Conservation (phyloP, 1,140 invertebrate genomes). For the Ditylenchus dipsaci region DNA sequence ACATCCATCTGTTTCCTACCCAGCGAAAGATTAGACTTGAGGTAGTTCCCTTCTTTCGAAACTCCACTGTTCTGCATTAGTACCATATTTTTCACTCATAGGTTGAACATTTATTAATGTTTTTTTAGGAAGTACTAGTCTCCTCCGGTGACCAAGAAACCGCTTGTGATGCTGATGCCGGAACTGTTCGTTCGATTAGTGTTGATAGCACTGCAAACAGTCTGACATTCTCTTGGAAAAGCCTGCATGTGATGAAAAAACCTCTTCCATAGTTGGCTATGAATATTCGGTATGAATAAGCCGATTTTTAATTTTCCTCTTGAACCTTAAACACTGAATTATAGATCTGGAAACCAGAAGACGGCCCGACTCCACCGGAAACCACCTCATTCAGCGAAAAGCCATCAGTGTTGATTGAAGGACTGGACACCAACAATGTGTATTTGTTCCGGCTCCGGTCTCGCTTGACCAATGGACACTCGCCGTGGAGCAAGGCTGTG, state of each 20-base stretch:
- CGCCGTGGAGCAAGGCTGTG: constrained; percentile 48
- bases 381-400: constrained; percentile 44
- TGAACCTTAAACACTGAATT: too few relatives aligned
- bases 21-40: too few relatives aligned
- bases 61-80: too few relatives aligned
- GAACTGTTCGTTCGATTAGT: constrained; percentile 28
- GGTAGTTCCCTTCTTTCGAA: too few relatives aligned
- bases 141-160: constrained; percentile 20
- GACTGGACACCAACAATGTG: constrained; percentile 36
- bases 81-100: too few relatives aligned
- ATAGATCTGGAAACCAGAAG: constrained; percentile 48
- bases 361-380: constrained; percentile 36
- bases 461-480: constrained; percentile 51
- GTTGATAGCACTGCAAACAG: constrained; percentile 21
- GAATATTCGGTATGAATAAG: constrained; percentile 49
- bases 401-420: constrained; percentile 46
- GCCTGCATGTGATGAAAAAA: constrained; percentile 47
- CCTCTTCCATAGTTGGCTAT: constrained; percentile 45
- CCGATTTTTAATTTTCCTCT: too few relatives aligned
- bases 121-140: constrained; percentile 42
- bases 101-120: too few relatives aligned
- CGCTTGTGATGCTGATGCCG: constrained; percentile 38
- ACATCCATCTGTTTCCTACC: too few relatives aligned
- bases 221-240: constrained; percentile 43
- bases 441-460: constrained; percentile 51